Base-by-base conservation (phyloP, 2,797 vertebrate genomes). In the Lophius americanus region DNA sequence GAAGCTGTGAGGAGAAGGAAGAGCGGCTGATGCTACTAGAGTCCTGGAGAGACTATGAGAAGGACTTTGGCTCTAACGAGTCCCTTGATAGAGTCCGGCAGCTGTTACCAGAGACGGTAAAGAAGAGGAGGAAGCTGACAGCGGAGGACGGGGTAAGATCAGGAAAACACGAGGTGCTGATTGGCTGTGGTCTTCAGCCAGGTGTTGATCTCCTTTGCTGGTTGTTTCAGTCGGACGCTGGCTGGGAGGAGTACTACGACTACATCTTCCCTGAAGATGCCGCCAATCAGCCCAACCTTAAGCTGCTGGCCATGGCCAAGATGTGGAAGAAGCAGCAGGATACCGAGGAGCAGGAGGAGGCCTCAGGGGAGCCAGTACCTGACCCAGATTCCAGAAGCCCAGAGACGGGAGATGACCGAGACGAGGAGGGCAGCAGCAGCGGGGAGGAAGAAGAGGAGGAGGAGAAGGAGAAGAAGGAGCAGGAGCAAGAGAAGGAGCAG, bases 251-350 rank as follows among this genome's bases (percentile, higher is more conserved):
- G 60, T 98, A 98, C 84, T 99, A 97, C 14, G 98, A 99, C 84
- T 99, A 99, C 80, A 98, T 99, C 91, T 99, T 99, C 88, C 98
- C 98, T 0, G 98, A 99, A 79, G 98, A 99, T 52, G 94, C 98
- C 6, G 97, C 98, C 77, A 99, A 99, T 89, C 98, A 98, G 71
- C 98, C 98, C 68, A 99, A 99, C 85, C 97, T 99, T 90, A 99
- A 98, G 68, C 94, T 99, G 58, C 93, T 99, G 60, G 96, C 98
- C 49, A 98, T 99, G 96, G 98, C 97, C 60, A 98, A 98, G 84
- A 96, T 99, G 85, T 99, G 98, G 98, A 99, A 99, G 92, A 98
- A 95, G 76, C 94, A 98, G 86, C 96, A 97, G 80, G 7, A 47
- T 6, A 13, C 56, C 14, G 91, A 93, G 0, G 82, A 92, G 0